A percentile compares a stretch with the other conserved stretches of the same genome.
Evolutionary conservation across 2,113 vertebrate species (phyloP).

Genomic region (Leptodactylus fuscus): DNA sequence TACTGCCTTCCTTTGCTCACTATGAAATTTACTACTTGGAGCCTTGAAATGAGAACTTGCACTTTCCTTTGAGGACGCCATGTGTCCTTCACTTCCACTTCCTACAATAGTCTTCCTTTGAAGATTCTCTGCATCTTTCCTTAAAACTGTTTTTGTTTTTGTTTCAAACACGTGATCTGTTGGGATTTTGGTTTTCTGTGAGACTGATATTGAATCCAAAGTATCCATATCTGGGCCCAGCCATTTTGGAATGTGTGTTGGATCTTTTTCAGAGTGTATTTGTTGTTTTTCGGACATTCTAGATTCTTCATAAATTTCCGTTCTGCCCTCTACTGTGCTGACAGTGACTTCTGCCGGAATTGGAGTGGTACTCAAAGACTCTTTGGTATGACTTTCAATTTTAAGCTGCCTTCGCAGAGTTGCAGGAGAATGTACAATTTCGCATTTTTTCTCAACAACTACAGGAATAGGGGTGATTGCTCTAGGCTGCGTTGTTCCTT

Average conservation of each 20-base stretch:
- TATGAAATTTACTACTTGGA: constrained; percentile 79
- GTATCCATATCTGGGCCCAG: constrained; percentile 71
- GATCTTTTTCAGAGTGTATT: constrained; percentile 71
- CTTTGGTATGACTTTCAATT: constrained; percentile 71
- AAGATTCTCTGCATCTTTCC: constrained; percentile 68
- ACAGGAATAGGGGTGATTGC: constrained; percentile 66
- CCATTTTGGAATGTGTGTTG: constrained; percentile 68
- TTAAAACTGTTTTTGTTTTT: constrained; percentile 67
- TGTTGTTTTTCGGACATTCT: constrained; percentile 74
- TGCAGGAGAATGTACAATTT: constrained; percentile 81
- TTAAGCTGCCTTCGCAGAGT: constrained; percentile 84
- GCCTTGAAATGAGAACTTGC: constrained; percentile 75
- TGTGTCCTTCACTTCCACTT: constrained; percentile 67
- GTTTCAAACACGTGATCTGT: constrained; percentile 73
- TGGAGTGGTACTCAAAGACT: constrained; percentile 65
- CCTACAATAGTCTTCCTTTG: constrained; percentile 66
- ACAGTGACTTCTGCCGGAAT: constrained; percentile 67
- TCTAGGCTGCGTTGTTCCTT: constrained; percentile 71
- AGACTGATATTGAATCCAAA: constrained; percentile 68
- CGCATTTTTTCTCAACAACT: constrained; percentile 77
- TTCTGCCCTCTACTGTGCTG: constrained; percentile 71
- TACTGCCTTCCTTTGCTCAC: constrained; percentile 70
- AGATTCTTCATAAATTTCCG: constrained; percentile 74
- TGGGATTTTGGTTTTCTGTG: constrained; percentile 70
- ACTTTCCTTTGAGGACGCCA: constrained; percentile 70